phyloP scores from a whole-genome alignment of 2,113 vertebrate species.

The Nothoprocta pentlandii region DNA sequence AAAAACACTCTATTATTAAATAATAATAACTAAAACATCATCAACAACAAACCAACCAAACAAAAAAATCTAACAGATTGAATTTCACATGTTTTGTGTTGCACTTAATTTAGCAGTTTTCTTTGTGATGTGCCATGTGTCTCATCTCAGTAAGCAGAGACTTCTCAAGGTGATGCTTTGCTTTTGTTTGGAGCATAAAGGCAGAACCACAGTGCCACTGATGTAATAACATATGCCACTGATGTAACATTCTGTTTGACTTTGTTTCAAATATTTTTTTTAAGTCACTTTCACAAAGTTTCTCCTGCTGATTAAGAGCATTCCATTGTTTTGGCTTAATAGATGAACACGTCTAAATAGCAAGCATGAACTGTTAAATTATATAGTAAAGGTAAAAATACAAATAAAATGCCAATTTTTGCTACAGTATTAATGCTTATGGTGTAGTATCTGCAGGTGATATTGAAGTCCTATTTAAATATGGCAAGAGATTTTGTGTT shows the following conservation, averaged over 20 bases:
- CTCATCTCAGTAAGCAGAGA: not conserved
- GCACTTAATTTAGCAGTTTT: not conserved
- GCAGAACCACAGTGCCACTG: not conserved
- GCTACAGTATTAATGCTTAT: not conserved
- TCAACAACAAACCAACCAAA: too few species aligned
- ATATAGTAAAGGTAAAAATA: not conserved
- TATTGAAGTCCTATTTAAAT: not conserved
- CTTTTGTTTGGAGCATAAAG: not conserved
- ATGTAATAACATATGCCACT: not conserved
- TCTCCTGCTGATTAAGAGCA: not conserved
- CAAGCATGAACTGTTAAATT: not conserved
- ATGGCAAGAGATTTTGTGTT: rapidly evolving
- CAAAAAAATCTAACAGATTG: not conserved
- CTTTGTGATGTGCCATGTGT: not conserved
- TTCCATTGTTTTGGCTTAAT: not conserved
- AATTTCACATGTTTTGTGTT: not conserved
- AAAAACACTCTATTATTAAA: not conserved
- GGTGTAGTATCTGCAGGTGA: not conserved
- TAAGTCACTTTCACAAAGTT: not conserved
- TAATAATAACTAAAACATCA: not conserved
- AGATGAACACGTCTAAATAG: not conserved
- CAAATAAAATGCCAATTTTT: not conserved
- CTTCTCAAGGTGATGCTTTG: not conserved
- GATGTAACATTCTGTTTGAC: not conserved
- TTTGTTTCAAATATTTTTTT: not conserved